These are phyloP conservation scores for Varanus komodoensis DNA, from an alignment of 2,113 vertebrate genomes.

Conservation along the genomic window DNA sequence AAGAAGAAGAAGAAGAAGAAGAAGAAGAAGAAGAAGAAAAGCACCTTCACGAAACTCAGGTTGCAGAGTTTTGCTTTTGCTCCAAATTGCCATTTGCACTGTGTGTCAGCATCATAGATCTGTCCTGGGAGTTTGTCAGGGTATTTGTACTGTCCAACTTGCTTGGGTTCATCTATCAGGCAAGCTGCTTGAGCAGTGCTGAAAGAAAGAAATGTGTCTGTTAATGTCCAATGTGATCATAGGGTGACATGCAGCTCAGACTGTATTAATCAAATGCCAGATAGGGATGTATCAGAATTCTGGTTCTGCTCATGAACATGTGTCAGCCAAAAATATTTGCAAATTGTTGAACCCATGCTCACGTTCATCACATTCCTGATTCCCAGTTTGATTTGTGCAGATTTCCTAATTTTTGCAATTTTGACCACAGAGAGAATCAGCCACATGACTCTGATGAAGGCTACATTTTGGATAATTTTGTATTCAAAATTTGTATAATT, in stretches of 20 bases:
- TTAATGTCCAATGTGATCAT: slow-evolving; percentile 56
- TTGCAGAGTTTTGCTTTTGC: slow-evolving; percentile 93
- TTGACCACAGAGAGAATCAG: no score
- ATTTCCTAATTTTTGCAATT: no score
- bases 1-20: not conserved
- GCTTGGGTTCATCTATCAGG: slow-evolving; percentile 95
- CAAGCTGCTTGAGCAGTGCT: slow-evolving; percentile 98
- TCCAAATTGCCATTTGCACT: slow-evolving; percentile 99
- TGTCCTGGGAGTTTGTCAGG: slow-evolving; percentile 97
- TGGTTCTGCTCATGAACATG: no score
- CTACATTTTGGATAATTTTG: no score
- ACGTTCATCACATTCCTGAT: no score
- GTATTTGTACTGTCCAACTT: slow-evolving; percentile 94
- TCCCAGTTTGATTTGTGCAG: no score
- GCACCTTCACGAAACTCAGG: slow-evolving; percentile 95
- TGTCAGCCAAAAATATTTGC: no score
- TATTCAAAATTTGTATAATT: no score
- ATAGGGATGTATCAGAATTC: no score
- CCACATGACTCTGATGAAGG: no score
- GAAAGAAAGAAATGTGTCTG: slow-evolving; percentile 67
- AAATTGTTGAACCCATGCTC: no score
- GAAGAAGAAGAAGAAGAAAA: slow-evolving; percentile 22
- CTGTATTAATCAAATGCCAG: not conserved
- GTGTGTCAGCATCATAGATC: slow-evolving; percentile 95
- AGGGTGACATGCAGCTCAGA: not conserved